Evolutionary conservation across 2,113 vertebrate species (phyloP).

Genomic region (Pseudorasbora parva): DNA sequence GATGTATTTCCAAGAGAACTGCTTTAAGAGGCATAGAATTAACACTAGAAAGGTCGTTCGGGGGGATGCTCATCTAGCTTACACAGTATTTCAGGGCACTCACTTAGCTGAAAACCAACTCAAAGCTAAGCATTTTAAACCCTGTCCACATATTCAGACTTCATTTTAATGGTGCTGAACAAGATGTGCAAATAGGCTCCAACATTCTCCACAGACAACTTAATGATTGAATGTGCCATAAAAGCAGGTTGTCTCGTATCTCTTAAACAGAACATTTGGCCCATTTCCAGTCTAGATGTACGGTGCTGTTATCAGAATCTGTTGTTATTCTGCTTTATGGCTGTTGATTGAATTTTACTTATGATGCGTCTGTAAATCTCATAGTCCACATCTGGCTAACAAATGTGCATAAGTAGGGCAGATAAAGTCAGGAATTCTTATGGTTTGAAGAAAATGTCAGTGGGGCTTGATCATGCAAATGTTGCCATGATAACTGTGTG

Average conservation of each 20-base stretch:
- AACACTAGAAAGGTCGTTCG: conserved; percentile 14
- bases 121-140: neutral
- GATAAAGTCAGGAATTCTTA: neutral
- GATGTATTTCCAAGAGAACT: neutral
- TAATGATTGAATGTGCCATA: neutral
- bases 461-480: neutral
- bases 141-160: neutral
- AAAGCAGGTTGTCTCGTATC: neutral
- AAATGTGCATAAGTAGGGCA: neutral
- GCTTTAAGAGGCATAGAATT: neutral
- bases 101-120: neutral
- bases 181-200: neutral
- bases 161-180: neutral
- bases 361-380: neutral
- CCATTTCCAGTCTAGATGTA: neutral
- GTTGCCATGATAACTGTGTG: neutral
- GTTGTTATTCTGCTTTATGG: conserved; percentile 31
- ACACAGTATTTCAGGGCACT: neutral
- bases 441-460: neutral
- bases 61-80: no score
- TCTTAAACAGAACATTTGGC: neutral
- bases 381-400: neutral
- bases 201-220: neutral
- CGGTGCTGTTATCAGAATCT: neutral
- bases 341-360: conserved; percentile 33